phyloP scores from a whole-genome alignment of 2,888 invertebrate species.

The Metalampra italica region DNA sequence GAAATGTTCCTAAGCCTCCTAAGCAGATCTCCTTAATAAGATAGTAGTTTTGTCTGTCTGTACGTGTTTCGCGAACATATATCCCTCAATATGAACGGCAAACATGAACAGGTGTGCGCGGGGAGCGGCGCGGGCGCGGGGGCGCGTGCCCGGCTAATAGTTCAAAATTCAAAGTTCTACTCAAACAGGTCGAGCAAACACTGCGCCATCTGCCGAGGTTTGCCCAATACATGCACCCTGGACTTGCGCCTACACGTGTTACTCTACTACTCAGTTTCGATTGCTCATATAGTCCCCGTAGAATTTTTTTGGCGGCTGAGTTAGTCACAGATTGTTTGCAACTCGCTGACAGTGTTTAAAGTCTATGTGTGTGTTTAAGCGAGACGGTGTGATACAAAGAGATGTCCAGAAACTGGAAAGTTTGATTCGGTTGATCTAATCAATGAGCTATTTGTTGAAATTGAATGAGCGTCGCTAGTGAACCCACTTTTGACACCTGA shows the following conservation, averaged over 20 bases:
- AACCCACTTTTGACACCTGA: no score
- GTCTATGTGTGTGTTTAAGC: no score
- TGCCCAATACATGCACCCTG: constrained; percentile 41
- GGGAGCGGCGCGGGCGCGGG: constrained; percentile 23
- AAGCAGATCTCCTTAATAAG: no score
- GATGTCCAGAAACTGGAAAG: no score
- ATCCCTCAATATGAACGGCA: constrained; percentile 12
- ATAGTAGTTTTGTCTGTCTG: not conserved
- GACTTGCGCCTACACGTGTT: constrained; percentile 30
- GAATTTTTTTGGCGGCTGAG: no score
- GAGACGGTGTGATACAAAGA: no score
- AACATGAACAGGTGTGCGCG: constrained; percentile 67
- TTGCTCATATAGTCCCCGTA: constrained; percentile 10
- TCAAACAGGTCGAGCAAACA: constrained; percentile 68
- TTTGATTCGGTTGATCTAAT: no score
- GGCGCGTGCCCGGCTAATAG: constrained; percentile 52
- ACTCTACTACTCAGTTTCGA: constrained; percentile 26
- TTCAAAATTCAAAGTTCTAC: constrained; percentile 73
- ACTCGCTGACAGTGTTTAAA: no score
- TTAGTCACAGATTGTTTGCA: no score
- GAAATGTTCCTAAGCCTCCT: no score
- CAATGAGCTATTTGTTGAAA: no score
- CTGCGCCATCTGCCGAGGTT: constrained; percentile 72
- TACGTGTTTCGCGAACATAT: constrained; percentile 1
- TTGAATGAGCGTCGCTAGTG: no score